phyloP scores from a whole-genome alignment of 1,140 invertebrate genomes.

The Drosophila micromelanica region DNA sequence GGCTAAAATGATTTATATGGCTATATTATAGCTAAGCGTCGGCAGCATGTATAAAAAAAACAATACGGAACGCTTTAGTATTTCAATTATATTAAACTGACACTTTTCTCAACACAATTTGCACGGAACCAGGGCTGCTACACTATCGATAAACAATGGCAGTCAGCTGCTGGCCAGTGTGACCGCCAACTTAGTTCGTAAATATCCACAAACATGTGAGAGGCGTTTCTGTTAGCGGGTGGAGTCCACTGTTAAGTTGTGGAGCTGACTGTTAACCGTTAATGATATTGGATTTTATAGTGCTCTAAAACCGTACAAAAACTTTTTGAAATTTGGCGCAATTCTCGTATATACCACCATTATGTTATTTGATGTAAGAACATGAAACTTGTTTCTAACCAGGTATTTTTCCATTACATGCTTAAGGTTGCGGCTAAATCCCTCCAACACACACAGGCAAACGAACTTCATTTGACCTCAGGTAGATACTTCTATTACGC shows the following conservation, averaged over 20 bases:
- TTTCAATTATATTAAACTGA: slow-evolving; percentile 52
- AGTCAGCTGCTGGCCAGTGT: slow-evolving; percentile 43
- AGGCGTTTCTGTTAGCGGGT: not conserved
- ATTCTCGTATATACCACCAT: not conserved
- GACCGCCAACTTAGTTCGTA: not conserved
- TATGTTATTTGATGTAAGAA: not conserved
- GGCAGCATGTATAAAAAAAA: slow-evolving; percentile 42
- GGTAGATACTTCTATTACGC: slow-evolving; percentile 63
- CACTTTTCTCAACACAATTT: slow-evolving; percentile 51
- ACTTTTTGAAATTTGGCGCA: not conserved
- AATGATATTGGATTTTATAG: not conserved
- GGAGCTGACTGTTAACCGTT: not conserved
- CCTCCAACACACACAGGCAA: slow-evolving; percentile 33
- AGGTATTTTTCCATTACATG: slow-evolving; percentile 66
- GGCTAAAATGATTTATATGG: slow-evolving; percentile 16
- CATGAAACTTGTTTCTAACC: slow-evolving; percentile 5
- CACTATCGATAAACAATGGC: slow-evolving; percentile 36
- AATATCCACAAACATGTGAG: not conserved
- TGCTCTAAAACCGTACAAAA: not conserved
- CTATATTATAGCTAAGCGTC: slow-evolving; percentile 27
- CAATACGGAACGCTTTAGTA: slow-evolving; percentile 49
- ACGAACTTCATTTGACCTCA: slow-evolving; percentile 62
- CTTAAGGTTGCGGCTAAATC: slow-evolving; percentile 46
- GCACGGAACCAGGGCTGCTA: slow-evolving; percentile 35
- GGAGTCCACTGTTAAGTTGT: not conserved